A percentile compares a stretch with the other conserved stretches of the same genome.
phyloP scores from a whole-genome alignment of 2,888 invertebrate species.

The Stenotaenia linearis region DNA sequence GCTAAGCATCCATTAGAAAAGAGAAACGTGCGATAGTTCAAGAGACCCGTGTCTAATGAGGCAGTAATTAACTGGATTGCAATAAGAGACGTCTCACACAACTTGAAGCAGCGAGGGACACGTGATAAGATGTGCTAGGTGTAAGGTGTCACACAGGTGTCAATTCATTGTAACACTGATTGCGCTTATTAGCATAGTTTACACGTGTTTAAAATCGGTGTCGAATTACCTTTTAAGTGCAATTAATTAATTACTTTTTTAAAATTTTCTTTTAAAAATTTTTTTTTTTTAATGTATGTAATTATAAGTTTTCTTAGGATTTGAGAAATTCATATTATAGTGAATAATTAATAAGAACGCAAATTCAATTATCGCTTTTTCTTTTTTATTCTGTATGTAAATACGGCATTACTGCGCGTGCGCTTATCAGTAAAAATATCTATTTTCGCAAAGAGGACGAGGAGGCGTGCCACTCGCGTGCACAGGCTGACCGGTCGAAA shows the following conservation, averaged over 20 bases:
- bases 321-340: neutral
- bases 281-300: no score
- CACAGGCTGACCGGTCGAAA: neutral
- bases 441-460: neutral
- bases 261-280: no score
- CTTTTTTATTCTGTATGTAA: neutral
- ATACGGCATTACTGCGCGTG: neutral
- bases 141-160: neutral
- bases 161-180: neutral
- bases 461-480: neutral
- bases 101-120: neutral
- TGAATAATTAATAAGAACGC: neutral
- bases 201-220: neutral
- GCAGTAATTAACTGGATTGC: neutral
- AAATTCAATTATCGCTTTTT: neutral
- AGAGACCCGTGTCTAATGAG: neutral
- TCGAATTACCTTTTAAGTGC: neutral
- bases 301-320: neutral
- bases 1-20: neutral
- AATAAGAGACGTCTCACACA: neutral
- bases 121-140: neutral
- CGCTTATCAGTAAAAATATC: neutral
- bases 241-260: no score
- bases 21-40: neutral
- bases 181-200: neutral